Conservation (phyloP, 1,140 invertebrate genomes). For the Latrodectus geometricus region DNA sequence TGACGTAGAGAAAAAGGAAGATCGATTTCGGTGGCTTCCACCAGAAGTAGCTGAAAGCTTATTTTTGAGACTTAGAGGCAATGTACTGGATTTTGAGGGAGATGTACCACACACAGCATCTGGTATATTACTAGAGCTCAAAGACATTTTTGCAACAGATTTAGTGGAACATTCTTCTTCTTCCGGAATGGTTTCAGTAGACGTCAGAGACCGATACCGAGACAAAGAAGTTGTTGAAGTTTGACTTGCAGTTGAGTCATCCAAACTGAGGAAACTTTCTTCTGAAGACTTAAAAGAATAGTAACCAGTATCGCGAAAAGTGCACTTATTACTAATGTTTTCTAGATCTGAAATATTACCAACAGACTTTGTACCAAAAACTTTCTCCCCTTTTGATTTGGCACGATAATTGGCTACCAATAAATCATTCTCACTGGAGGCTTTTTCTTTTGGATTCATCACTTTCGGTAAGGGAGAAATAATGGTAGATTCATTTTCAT, state of each 20-base stretch:
- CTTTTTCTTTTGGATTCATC: slow-evolving; percentile 62
- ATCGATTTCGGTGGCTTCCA: slow-evolving; percentile 46
- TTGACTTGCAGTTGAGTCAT: slow-evolving; percentile 53
- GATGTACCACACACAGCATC: slow-evolving; percentile 44
- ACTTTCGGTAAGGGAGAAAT: slow-evolving; percentile 48
- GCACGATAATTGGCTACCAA: slow-evolving; percentile 55
- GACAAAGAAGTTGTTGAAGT: slow-evolving; percentile 55
- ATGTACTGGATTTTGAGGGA: slow-evolving; percentile 58
- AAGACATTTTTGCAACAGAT: slow-evolving; percentile 52
- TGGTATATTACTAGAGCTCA: slow-evolving; percentile 62
- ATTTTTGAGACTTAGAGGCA: slow-evolving; percentile 51
- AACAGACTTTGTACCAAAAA: slow-evolving; percentile 62
- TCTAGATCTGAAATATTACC: slow-evolving; percentile 63
- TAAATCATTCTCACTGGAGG: slow-evolving; percentile 62
- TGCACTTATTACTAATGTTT: slow-evolving; percentile 50
- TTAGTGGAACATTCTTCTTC: slow-evolving; percentile 57
- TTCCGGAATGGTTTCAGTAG: slow-evolving; percentile 64
- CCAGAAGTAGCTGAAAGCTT: slow-evolving; percentile 44
- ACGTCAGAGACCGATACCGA: slow-evolving; percentile 55
- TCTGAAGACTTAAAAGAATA: slow-evolving; percentile 64
- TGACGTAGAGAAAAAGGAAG: slow-evolving; percentile 64
- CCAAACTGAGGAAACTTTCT: slow-evolving; percentile 63
- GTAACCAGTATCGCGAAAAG: slow-evolving; percentile 64
- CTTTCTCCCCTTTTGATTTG: slow-evolving; percentile 48
- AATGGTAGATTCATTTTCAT: slow-evolving; percentile 17